Conservation (phyloP, 2,113 vertebrate genomes). For the Pitta sordida region DNA sequence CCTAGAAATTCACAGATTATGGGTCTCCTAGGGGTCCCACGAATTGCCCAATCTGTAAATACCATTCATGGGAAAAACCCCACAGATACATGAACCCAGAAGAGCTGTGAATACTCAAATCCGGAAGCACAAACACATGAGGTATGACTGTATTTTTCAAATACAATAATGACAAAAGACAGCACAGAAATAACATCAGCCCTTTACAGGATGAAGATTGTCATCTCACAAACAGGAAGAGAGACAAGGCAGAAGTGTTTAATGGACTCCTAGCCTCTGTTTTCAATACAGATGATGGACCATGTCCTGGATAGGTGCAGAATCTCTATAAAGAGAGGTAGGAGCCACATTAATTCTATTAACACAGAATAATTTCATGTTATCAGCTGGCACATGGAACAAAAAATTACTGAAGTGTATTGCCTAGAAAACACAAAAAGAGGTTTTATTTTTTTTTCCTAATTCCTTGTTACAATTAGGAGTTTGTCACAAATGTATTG, state of each 20-base stretch:
- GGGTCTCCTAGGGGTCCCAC: too few species aligned
- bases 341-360: not conserved
- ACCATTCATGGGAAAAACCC: too few species aligned
- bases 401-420: not conserved
- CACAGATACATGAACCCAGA: too few species aligned
- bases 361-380: not conserved
- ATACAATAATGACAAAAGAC: too few species aligned
- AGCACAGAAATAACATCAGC: not conserved
- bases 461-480: not conserved
- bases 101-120: too few species aligned
- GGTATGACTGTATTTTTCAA: too few species aligned
- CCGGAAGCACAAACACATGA: too few species aligned
- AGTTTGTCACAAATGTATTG: not conserved
- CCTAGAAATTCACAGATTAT: too few species aligned
- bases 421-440: not conserved
- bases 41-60: too few species aligned
- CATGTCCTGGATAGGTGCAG: not conserved
- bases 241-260: not conserved
- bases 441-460: not conserved
- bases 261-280: not conserved
- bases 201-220: not conserved
- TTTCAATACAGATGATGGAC: not conserved
- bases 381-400: not conserved
- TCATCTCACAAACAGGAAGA: not conserved
- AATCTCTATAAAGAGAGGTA: not conserved